Conservation (phyloP, 2,888 invertebrate genomes). For the Pocota personata region DNA sequence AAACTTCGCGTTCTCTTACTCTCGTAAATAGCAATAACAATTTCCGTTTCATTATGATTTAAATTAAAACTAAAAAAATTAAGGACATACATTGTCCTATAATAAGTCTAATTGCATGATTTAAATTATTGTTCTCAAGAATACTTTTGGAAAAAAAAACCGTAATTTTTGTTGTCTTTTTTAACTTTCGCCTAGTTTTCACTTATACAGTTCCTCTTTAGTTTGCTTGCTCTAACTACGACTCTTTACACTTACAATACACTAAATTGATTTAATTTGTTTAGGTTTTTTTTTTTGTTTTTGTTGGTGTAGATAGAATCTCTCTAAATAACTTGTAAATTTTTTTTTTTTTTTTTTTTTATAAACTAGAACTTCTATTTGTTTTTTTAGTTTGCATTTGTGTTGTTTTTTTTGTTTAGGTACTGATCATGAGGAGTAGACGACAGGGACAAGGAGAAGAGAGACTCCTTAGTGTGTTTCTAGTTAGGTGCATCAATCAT, state of each 20-base stretch:
- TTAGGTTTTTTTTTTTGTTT: conserved; percentile 17
- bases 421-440: conserved; percentile 66
- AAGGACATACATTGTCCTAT: background rate
- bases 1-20: conserved; percentile 11
- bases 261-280: conserved; percentile 35
- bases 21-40: conserved; percentile 6
- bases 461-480: conserved; percentile 45
- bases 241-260: conserved; percentile 54
- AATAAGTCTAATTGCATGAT: conserved; percentile 34
- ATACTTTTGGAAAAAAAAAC: conserved; percentile 41
- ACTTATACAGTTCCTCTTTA: conserved; percentile 11
- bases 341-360: conserved; percentile 52
- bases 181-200: background rate
- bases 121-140: conserved; percentile 53
- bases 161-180: conserved; percentile 13
- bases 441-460: conserved; percentile 33
- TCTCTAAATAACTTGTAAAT: conserved; percentile 64
- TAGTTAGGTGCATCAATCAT: conserved; percentile 80
- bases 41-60: conserved; percentile 8
- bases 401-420: conserved; percentile 44
- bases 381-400: conserved; percentile 50
- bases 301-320: conserved; percentile 67
- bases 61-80: conserved; percentile 19
- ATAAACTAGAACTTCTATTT: conserved; percentile 59
- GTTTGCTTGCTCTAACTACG: conserved; percentile 50